Evolutionary conservation across 2,888 invertebrate genomes (phyloP).

Genomic region (Monopis laevigella): DNA sequence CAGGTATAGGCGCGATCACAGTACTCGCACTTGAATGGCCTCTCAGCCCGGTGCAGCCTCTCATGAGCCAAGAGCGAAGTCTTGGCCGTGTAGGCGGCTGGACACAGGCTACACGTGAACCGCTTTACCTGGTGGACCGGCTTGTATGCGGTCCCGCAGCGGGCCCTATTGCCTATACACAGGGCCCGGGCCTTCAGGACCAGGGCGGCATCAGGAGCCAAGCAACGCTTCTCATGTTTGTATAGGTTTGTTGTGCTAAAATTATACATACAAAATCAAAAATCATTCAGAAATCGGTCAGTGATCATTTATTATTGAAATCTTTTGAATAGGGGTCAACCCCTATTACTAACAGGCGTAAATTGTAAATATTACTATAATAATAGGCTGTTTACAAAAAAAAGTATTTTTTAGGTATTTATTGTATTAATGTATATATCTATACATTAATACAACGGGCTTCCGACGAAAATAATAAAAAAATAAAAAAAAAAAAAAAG

Average conservation of each 20-base stretch:
- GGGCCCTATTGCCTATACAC: slow-evolving; percentile 37
- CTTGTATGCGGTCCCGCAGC: slow-evolving; percentile 27
- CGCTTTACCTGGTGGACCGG: slow-evolving; percentile 9
- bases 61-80: slow-evolving; percentile 32
- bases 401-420: no score
- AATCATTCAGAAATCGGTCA: no score
- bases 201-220: slow-evolving; percentile 29
- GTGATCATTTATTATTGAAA: no score
- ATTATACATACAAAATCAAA: no score
- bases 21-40: slow-evolving; percentile 35
- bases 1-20: slow-evolving; percentile 43
- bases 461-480: no score
- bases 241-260: slow-evolving; percentile 45
- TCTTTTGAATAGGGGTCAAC: no score
- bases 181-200: slow-evolving; percentile 42
- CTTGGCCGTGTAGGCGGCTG: slow-evolving; percentile 32
- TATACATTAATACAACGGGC: no score
- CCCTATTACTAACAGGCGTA: no score
- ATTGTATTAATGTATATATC: no score
- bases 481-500: no score
- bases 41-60: slow-evolving; percentile 36
- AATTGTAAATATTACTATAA: no score
- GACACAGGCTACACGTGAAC: slow-evolving; percentile 32
- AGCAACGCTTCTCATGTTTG: slow-evolving; percentile 54
- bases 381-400: no score